Percentiles rank a stretch among this genome's conserved stretches.
Conservation (phyloP, 2,888 invertebrate genomes). For the Plagodis dolabraria region DNA sequence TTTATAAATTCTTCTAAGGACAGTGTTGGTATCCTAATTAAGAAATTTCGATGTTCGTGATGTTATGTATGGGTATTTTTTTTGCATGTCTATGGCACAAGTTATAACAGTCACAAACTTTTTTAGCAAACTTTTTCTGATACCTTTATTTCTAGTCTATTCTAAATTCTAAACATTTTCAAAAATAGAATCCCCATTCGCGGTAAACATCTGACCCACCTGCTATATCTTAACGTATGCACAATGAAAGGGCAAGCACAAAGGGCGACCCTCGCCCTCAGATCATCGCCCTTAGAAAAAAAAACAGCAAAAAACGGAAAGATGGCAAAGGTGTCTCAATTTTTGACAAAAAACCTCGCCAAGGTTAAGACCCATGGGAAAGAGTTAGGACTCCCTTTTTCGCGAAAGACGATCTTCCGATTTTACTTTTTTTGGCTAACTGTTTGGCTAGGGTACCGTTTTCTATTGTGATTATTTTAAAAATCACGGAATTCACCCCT, state of each 20-base stretch:
- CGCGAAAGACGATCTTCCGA: constrained; percentile 70
- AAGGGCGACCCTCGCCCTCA: constrained; percentile 72
- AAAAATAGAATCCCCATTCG: neutral
- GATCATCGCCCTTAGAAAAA: constrained; percentile 51
- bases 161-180: neutral
- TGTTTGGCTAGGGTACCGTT: constrained; percentile 74
- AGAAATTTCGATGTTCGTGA: neutral
- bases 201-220: constrained; percentile 71
- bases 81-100: too few relatives aligned
- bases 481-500: constrained; percentile 72
- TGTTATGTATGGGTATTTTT: neutral
- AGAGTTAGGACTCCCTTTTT: constrained; percentile 76
- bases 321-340: constrained; percentile 84
- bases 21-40: constrained; percentile 36
- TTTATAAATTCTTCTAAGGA: constrained; percentile 30
- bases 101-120: too few relatives aligned
- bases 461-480: constrained; percentile 55
- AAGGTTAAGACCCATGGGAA: constrained; percentile 85
- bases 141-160: too few relatives aligned
- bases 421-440: constrained; percentile 68
- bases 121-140: too few relatives aligned
- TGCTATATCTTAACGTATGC: constrained; percentile 64
- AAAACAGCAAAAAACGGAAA: constrained; percentile 73
- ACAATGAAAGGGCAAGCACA: constrained; percentile 62
- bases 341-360: constrained; percentile 73